Conservation (phyloP, 2,113 vertebrate species). For the Hystrix brachyura region DNA sequence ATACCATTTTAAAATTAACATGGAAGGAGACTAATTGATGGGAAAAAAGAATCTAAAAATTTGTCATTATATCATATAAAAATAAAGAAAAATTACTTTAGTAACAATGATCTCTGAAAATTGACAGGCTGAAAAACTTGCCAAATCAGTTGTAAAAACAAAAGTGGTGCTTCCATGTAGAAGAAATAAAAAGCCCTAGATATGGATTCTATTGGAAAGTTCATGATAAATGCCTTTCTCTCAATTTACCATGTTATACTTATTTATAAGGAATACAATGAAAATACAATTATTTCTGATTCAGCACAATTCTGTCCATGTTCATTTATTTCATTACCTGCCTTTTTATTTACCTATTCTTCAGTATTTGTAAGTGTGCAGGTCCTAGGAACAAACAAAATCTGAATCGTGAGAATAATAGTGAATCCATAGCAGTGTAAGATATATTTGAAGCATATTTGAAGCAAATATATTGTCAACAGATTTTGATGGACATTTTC, state of each 20-base stretch:
- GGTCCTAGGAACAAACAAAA: neutral
- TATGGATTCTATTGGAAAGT: neutral
- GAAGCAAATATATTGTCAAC: neutral
- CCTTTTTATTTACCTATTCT: conserved; percentile 6
- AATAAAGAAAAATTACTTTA: neutral
- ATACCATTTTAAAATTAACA: neutral
- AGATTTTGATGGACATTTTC: neutral
- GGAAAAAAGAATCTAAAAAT: neutral
- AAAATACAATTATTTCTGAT: neutral
- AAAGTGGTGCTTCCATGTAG: neutral
- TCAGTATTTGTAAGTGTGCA: neutral
- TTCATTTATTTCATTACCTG: neutral
- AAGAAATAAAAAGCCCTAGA: neutral
- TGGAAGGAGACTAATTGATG: neutral
- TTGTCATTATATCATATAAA: neutral
- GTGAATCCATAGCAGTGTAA: neutral
- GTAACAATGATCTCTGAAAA: neutral
- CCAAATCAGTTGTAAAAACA: neutral
- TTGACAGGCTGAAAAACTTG: neutral
- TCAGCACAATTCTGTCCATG: neutral
- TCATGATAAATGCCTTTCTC: neutral
- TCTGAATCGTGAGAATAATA: neutral
- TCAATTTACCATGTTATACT: neutral
- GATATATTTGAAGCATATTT: neutral
- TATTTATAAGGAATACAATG: neutral